Evolutionary conservation across 2,888 invertebrate species (phyloP), one percentile per base, ranked within the genome.

Genomic region (Unio delphinus): DNA sequence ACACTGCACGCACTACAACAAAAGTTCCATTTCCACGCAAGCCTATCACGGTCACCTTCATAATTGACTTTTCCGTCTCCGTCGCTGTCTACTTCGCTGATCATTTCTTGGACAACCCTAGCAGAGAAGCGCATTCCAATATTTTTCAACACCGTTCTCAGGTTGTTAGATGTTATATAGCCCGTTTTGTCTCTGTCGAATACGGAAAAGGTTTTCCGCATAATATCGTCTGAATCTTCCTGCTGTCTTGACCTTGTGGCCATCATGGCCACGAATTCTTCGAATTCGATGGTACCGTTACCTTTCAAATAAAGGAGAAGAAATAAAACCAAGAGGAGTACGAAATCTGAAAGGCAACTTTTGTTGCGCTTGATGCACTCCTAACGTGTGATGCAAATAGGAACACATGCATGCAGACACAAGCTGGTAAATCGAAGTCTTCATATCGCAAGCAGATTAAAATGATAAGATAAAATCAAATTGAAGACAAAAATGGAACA

Each of bases 191-290:
- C 71, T 4, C 66, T 54, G 59, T 77, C 77, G 28, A 77, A 77
- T 60, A 77, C 77, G 20, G 62, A 64, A 63, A 77, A 77, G 11
- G 77, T 68, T 60, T 77, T 73, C 55, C 23, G 55, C 58, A 61
- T 73, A 5, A 74, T 58, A 18, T 70, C 61, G 7, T 26, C 56
- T 28, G 66, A 66, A 18, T 28, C 45, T 11, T 61, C 61, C 8
- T 34, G 45, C 4, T 61, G 17, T 34, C 55, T 6, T 6, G 30
- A 18, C 4, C 28, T 55, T 1, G 73, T 70, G 6, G 55, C 68
- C 77, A 77, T 77, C 77, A 77, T 77, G 64, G 73, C 73, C 11
- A 73, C 77, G 66, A 77, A 77, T 61, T 77, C 77, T 28, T 73
- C 77, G 60, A 77, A 77, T 59, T 77, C 77, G 23, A 77, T 77